These are phyloP conservation scores for Lipotes vexillifer DNA, from an alignment of 2,113 vertebrate species.

Conservation along the genomic window DNA sequence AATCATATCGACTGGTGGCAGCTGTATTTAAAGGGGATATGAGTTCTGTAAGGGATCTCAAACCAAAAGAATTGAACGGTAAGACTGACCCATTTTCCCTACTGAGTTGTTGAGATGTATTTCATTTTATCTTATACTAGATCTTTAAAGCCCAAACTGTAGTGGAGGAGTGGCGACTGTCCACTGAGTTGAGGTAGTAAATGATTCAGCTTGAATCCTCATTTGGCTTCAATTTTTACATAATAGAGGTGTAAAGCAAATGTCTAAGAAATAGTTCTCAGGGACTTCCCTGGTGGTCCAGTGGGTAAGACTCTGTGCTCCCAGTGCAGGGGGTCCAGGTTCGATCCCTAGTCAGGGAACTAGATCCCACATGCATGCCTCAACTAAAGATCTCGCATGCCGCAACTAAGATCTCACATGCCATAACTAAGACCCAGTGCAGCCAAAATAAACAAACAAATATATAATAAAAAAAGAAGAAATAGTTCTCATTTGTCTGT, in stretches of 20 bases:
- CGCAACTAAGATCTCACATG: too few relatives aligned
- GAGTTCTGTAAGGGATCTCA: background rate
- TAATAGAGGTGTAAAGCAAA: background rate
- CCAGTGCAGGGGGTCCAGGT: too few relatives aligned
- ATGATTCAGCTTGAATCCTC: slow-evolving; percentile 17
- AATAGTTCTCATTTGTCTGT: background rate
- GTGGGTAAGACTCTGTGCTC: too few relatives aligned
- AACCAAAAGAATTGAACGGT: background rate
- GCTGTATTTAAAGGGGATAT: background rate
- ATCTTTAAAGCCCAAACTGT: background rate
- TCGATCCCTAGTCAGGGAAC: too few relatives aligned
- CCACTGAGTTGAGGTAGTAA: background rate
- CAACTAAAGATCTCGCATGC: too few relatives aligned
- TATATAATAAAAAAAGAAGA: background rate
- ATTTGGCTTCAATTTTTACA: background rate
- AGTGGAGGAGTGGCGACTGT: background rate
- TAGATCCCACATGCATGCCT: too few relatives aligned
- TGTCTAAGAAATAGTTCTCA: background rate
- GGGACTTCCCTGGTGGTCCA: too few relatives aligned
- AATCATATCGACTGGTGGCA: background rate
- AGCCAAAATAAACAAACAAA: too few relatives aligned
- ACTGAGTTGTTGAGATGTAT: background rate
- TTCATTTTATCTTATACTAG: background rate
- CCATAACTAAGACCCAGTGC: too few relatives aligned
- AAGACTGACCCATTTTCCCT: background rate